A percentile compares a stretch with the other conserved stretches of the same genome.
Evolutionary conservation across 2,113 vertebrate species (phyloP).

Genomic region (Genyomyrus donnyi): DNA sequence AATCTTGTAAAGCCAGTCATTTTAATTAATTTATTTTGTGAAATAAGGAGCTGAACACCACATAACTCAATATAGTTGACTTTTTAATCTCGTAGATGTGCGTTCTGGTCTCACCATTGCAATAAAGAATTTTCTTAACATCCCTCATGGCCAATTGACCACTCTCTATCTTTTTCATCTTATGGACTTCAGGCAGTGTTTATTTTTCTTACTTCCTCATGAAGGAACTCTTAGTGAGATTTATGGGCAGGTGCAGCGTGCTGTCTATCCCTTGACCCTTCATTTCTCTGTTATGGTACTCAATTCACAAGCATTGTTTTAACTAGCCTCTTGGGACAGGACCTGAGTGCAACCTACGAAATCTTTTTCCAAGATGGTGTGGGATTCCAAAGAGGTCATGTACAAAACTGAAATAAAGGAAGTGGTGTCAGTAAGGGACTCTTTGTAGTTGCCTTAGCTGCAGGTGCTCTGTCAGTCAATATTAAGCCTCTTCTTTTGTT

Average conservation of each 20-base stretch:
- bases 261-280: conserved; percentile 44
- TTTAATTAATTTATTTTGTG: conserved; percentile 26
- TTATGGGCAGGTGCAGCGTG: conserved; percentile 55
- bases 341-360: conserved; percentile 48
- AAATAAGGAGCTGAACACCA: conserved; percentile 26
- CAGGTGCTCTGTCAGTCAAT: conserved; percentile 73
- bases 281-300: conserved; percentile 37
- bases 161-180: conserved; percentile 27
- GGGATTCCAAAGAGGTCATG: conserved; percentile 54
- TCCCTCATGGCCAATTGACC: conserved; percentile 32
- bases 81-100: conserved; percentile 34
- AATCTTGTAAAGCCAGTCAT: conserved; percentile 18
- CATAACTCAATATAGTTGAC: conserved; percentile 14
- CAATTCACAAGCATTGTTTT: conserved; percentile 49
- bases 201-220: conserved; percentile 47
- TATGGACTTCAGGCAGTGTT: conserved; percentile 36
- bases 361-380: conserved; percentile 64
- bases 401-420: conserved; percentile 53
- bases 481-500: conserved; percentile 54
- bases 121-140: conserved; percentile 43
- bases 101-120: conserved; percentile 24
- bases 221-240: conserved; percentile 50
- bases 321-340: conserved; percentile 41
- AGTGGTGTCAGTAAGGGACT: conserved; percentile 56
- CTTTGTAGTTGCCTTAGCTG: conserved; percentile 72